Base-by-base conservation (phyloP, 2,113 vertebrate genomes). In the Micronycteris hirsuta region DNA sequence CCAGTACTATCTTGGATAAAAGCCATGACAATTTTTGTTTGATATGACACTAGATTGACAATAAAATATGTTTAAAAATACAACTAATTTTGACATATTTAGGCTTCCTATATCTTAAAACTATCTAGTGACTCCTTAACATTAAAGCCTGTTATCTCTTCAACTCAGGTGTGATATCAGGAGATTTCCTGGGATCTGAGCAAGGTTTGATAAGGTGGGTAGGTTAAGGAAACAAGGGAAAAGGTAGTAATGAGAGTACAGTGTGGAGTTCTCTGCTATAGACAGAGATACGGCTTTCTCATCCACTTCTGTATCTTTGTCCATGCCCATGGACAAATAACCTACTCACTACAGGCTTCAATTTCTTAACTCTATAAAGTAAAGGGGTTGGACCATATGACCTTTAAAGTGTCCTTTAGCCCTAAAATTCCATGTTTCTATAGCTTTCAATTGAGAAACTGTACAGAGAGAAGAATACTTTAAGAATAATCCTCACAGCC, bases 401-500 rank as follows among this genome's bases (percentile, higher is more conserved):
- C 94, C 89, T 93, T 71, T 52, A 78, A 81, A n/a, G 1, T 94
- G 56, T 47, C 58, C 91, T 95, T 96, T 92, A 91, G 54, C 83
- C 82, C 33, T 49, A n/a, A 87, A 97, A 94, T 84, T 28, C 54
- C 54, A 89, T 70, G 73, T 65, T 81, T 96, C 91, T 96, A 7
- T 91, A 41, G n/a, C 16, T 91, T 95, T 96, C 91, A 73, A 89
- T 49, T 80, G 91, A 94, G 47, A 84, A 52, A 96, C 52, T 94
- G 43, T 74, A 96, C 73, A 97, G 78, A 96, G 77, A 95, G 71
- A 96, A 78, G 58, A 86, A 86, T 77, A 96, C 91, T 96, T 97
- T 95, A 96, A 97, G 95, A 96, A 97, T 91, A 93, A 97, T 93
- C 86, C 89, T 94, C 58, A 87, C 88, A 97, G 86, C 68, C 86